Evolutionary conservation across 2,797 vertebrate species (phyloP).

Genomic region (Esox masquinongy): DNA sequence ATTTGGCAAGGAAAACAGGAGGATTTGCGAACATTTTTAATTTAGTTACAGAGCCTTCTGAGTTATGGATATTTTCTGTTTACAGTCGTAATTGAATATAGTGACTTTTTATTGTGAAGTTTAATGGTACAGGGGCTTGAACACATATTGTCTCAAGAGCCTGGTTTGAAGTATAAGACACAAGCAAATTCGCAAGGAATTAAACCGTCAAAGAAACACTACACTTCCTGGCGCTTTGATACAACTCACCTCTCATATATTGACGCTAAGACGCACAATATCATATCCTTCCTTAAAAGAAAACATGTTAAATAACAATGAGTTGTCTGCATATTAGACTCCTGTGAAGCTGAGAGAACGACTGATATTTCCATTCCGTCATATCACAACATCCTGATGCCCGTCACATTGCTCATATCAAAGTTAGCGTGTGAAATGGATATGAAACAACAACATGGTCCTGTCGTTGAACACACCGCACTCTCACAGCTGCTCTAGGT

Average conservation of each 20-base stretch:
- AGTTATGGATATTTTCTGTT: conserved; percentile 37
- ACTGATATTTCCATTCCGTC: conserved; percentile 7
- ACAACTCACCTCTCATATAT: conserved; percentile 10
- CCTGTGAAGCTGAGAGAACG: not conserved
- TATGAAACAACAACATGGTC: conserved; percentile 4
- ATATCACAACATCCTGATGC: conserved; percentile 27
- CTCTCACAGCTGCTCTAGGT: conserved; percentile 9
- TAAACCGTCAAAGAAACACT: conserved; percentile 32
- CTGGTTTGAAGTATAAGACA: conserved; percentile 13
- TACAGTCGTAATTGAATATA: conserved; percentile 49
- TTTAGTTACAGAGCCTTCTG: conserved; percentile 26
- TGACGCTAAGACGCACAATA: not conserved
- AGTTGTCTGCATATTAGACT: conserved; percentile 6
- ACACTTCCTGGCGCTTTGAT: conserved; percentile 18
- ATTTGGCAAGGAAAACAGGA: conserved; percentile 44
- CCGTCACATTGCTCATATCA: not conserved
- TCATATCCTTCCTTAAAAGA: conserved; percentile 7
- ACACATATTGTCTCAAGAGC: not conserved
- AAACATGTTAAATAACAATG: conserved; percentile 20
- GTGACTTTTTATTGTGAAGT: conserved; percentile 23
- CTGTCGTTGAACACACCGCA: not conserved
- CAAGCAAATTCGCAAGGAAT: conserved; percentile 46
- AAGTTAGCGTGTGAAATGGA: not conserved
- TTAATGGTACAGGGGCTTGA: not conserved
- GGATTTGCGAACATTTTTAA: conserved; percentile 31